Base-by-base conservation (phyloP, 2,888 invertebrate genomes). In the Seira ritae region DNA sequence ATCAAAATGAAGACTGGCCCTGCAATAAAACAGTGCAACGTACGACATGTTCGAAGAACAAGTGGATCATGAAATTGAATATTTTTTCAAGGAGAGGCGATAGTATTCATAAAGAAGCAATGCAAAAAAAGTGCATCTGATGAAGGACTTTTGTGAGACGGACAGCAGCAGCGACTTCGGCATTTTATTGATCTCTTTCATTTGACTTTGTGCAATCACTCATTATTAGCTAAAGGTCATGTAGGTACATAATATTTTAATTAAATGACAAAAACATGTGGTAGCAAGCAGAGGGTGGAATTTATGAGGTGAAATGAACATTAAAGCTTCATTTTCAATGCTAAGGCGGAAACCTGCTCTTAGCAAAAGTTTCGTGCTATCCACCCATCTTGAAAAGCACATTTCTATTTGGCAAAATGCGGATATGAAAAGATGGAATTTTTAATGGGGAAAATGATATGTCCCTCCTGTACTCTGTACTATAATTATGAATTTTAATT, bases 371-470 rank as follows among this genome's bases (percentile, higher is more conserved):
- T 31, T 31, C 31, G 31, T 31, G 31, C 2, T 2, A 8, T 31
- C 31, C 31, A 8, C 31, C 31, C 71, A 23, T 55, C 71, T 71
- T 24, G 0, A 46, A 46, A 22, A 17, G 42, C 20, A 69, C 42
- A 71, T 31, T 31, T 31, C 31, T 4, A 31, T 4, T 31, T 31
- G 31, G 31, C 8, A 55, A 55, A 75, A 75, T 77, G 69, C 77
- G 77, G 77, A 77, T 77, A 62, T 77, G 62, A 31, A 31, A 31
- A 68, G 37, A 42, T 68, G 77, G 68, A 69, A 77, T 77, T n/a
- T 55, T 77, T 69, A 77, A 77, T 77, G 65, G 62, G 4, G 37
- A 19, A 37, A 71, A 71, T 42, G 20, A 72, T 46, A n/a, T 46
- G 31, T 31, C 31, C 31, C 31, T n/a, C n/a, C n/a, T n/a, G n/a